These are phyloP conservation scores for Battus philenor DNA, from an alignment of 1,140 invertebrate species.

Conservation along the genomic window DNA sequence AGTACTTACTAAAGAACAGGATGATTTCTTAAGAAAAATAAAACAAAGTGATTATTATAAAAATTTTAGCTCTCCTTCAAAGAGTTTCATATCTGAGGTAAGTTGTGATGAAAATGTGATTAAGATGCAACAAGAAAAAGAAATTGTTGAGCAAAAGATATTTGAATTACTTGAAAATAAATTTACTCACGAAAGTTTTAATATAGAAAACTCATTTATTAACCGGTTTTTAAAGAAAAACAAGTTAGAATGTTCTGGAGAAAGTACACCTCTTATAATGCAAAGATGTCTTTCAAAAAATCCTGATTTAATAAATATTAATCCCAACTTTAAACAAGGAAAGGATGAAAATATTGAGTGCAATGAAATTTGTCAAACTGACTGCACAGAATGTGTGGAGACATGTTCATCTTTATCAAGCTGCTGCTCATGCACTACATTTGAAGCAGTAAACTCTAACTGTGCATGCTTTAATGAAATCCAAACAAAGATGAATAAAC, in stretches of 20 bases:
- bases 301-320: conserved; percentile 49
- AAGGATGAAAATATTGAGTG: conserved; percentile 34
- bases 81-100: conserved; percentile 46
- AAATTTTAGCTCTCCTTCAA: conserved; percentile 51
- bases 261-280: conserved; percentile 58
- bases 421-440: conserved; percentile 58
- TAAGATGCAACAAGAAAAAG: conserved; percentile 65
- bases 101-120: conserved; percentile 63
- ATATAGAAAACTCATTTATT: conserved; percentile 81
- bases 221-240: conserved; percentile 68
- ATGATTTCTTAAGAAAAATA: conserved; percentile 56
- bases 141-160: conserved; percentile 79
- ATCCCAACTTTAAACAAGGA: conserved; percentile 25
- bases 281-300: conserved; percentile 57
- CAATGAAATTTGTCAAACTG: conserved; percentile 47
- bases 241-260: conserved; percentile 61
- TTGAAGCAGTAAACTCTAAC: conserved; percentile 22
- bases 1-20: conserved; percentile 66
- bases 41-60: conserved; percentile 66
- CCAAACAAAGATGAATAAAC: conserved; percentile 16
- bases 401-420: conserved; percentile 42
- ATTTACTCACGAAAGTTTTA: conserved; percentile 82
- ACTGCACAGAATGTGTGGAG: conserved; percentile 60
- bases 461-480: conserved; percentile 15
- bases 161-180: conserved; percentile 85